Evolutionary conservation across 1,140 invertebrate genomes (phyloP).

Genomic region (Calosoma granatense): DNA sequence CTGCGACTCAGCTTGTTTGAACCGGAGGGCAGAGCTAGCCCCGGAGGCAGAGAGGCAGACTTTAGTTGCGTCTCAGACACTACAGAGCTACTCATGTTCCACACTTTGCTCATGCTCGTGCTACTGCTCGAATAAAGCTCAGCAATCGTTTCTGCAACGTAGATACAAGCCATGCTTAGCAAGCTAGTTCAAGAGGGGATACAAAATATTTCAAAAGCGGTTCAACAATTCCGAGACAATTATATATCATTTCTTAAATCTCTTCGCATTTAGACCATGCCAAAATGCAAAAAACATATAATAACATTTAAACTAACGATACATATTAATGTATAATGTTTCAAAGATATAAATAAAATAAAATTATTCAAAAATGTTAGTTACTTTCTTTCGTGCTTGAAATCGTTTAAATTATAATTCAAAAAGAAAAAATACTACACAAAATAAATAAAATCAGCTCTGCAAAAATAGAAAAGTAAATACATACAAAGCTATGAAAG

Average conservation of each 20-base stretch:
- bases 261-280: background rate
- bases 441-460: too few species aligned
- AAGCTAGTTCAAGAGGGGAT: constrained; percentile 5
- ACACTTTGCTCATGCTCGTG: constrained; percentile 12
- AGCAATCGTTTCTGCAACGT: constrained; percentile 16
- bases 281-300: background rate
- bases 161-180: constrained; percentile 23
- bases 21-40: constrained; percentile 40
- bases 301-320: too few species aligned
- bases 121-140: constrained; percentile 16
- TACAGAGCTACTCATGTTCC: constrained; percentile 14
- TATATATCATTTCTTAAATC: background rate
- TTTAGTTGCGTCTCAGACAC: constrained; percentile 46
- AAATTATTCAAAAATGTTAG: too few species aligned
- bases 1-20: constrained; percentile 39
- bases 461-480: too few species aligned
- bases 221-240: background rate
- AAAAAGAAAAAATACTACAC: too few species aligned
- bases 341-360: too few species aligned
- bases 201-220: background rate
- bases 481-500: too few species aligned
- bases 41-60: constrained; percentile 55
- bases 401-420: too few species aligned
- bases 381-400: too few species aligned
- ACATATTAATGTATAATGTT: too few species aligned